Evolutionary conservation across 2,113 vertebrate species (phyloP), one percentile per base, ranked within the genome.

Genomic region (Silurus asotus): DNA sequence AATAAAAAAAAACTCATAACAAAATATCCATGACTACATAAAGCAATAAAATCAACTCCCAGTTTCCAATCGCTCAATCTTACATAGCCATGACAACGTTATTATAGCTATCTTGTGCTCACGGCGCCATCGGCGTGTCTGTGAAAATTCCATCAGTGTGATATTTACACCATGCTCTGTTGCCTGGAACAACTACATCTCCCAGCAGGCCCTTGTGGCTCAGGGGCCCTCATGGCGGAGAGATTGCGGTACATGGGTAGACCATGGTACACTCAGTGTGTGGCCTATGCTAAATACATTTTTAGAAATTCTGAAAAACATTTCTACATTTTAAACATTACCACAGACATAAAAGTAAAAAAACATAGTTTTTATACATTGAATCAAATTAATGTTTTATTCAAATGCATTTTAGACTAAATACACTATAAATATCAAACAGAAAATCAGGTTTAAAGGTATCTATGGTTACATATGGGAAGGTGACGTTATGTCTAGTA

Each of bases 131-230:
- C 90, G 82, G 74, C 87, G 84, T 88, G 79, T 89, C 49, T 88
- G 90, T 82, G 88, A 92, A 90, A 94, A 93, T 92, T 92, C 88
- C 20, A 89, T 58, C 81, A 75, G 65, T 89, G 90, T 85, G 87
- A 80, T 93, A 91, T 94, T 94, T 94, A 93, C 61, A 70, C 81
- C 88, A 91, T 4, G 93, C 93, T 94, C 89, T 28, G 79, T 82
- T 81, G 82, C 88, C 90, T 89, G 91, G 93, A 94, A 94, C 91
- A 64, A 93, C 91, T 89, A 92, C 91, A 91, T 92, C 90, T 93
- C 83, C 91, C 88, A 91, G 84, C 88, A 94, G 90, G 64, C n/a
- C 20, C 49, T 28, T 59, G 89, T 72, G 49, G 62, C 70, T 85
- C 83, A 58, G 45, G 88, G 85, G 53, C 80, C 90, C 58, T 74